Percentiles rank a stretch among this genome's conserved stretches.
These are phyloP conservation scores for Zaprionus obscuricornis DNA, from an alignment of 2,888 invertebrate species.

Conservation along the genomic window DNA sequence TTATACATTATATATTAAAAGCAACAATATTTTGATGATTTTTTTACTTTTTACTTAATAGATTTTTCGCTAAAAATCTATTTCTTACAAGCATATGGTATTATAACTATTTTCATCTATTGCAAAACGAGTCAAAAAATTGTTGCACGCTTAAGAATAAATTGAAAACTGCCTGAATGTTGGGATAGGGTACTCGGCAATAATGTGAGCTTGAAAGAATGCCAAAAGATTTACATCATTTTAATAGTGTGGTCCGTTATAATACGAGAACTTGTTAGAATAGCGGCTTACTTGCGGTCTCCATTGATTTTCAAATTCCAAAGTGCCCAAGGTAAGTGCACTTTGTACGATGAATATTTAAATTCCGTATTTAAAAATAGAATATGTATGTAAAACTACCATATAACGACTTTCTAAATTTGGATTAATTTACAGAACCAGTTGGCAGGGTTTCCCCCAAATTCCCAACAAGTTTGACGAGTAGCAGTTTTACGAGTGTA, in stretches of 20 bases:
- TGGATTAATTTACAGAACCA: slow-evolving; percentile 85
- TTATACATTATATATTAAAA: slow-evolving; percentile 42
- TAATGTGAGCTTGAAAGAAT: slow-evolving; percentile 82
- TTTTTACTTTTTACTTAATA: slow-evolving; percentile 76
- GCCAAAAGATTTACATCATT: slow-evolving; percentile 37
- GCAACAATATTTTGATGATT: slow-evolving; percentile 81
- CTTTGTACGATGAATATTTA: slow-evolving; percentile 35
- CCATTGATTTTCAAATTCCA: slow-evolving; percentile 23
- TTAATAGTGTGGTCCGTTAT: slow-evolving; percentile 52
- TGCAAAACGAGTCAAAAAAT: slow-evolving; percentile 67
- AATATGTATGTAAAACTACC: slow-evolving; percentile 23
- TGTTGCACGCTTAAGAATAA: slow-evolving; percentile 74
- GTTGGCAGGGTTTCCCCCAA: slow-evolving; percentile 90
- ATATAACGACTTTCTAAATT: slow-evolving; percentile 30
- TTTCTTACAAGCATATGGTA: slow-evolving; percentile 66
- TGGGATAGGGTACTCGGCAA: slow-evolving; percentile 95
- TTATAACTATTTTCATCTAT: neutral
- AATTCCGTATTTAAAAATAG: slow-evolving; percentile 25
- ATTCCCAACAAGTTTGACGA: slow-evolving; percentile 86
- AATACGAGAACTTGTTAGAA: slow-evolving; percentile 18
- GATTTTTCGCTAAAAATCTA: slow-evolving; percentile 82
- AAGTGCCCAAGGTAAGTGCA: slow-evolving; percentile 76
- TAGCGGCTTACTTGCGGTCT: slow-evolving; percentile 11
- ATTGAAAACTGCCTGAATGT: slow-evolving; percentile 94
- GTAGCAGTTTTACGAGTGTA: slow-evolving; percentile 87